A percentile compares a stretch with the other conserved stretches of the same genome.
Evolutionary conservation across 2,797 vertebrate genomes (phyloP).

Genomic region (Gymnocypris eckloni): DNA sequence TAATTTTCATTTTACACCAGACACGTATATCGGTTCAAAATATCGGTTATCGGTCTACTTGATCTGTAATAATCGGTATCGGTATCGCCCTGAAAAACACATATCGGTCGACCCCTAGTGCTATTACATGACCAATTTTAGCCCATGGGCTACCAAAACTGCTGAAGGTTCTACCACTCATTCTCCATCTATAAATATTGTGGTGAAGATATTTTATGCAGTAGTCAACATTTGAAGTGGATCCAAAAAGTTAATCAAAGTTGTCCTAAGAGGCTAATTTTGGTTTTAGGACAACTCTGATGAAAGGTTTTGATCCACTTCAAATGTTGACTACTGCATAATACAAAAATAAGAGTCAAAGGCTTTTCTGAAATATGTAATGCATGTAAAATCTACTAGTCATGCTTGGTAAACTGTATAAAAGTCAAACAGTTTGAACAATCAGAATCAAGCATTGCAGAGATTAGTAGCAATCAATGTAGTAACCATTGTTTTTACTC

Average conservation of each 20-base stretch:
- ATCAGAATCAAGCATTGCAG: background rate
- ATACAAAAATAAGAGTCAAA: background rate
- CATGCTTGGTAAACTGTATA: background rate
- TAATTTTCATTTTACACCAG: too few species aligned
- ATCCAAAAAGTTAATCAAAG: too few species aligned
- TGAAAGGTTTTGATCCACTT: too few species aligned
- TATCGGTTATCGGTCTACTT: too few species aligned
- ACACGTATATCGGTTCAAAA: too few species aligned
- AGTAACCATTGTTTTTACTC: background rate
- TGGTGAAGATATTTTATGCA: background rate
- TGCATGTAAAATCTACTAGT: background rate
- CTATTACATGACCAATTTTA: background rate
- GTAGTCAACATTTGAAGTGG: too few species aligned
- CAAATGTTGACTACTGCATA: background rate
- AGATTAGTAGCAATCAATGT: background rate
- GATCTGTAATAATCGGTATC: too few species aligned
- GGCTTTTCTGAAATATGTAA: too few species aligned
- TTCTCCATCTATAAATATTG: background rate
- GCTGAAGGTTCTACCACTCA: background rate
- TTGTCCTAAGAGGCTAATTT: too few species aligned
- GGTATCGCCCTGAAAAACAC: too few species aligned
- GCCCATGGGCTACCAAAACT: background rate
- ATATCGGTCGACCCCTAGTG: too few species aligned
- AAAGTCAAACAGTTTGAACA: background rate
- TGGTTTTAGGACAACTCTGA: too few species aligned